Percentiles rank a stretch among this genome's conserved stretches.
Conservation (phyloP, 2,797 vertebrate species). For the Eulemur albifrons region DNA sequence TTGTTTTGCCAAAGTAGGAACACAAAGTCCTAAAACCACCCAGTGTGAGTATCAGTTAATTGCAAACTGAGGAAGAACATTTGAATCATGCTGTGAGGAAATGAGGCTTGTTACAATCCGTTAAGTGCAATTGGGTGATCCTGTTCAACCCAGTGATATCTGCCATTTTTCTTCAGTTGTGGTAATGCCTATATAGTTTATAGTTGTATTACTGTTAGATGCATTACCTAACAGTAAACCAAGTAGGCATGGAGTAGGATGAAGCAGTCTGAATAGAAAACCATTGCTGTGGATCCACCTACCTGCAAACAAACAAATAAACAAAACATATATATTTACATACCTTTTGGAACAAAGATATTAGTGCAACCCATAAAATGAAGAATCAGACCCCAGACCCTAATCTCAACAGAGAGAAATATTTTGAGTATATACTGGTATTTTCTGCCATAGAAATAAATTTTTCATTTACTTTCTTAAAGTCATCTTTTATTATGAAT, state of each 20-base stretch:
- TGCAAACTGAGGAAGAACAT: not conserved
- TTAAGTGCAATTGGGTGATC: not conserved
- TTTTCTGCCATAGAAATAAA: conserved; percentile 20
- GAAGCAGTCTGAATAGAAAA: not conserved
- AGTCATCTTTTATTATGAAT: conserved; percentile 9
- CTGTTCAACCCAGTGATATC: not conserved
- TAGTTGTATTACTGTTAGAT: not conserved
- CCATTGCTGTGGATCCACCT: not conserved
- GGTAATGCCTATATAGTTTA: not conserved
- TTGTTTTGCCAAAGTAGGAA: not conserved
- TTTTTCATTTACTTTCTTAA: conserved; percentile 28
- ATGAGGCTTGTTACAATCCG: not conserved
- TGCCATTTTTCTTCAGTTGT: conserved; percentile 16
- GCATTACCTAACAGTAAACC: not conserved
- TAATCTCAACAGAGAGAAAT: not conserved
- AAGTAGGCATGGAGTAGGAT: not conserved
- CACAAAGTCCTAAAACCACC: not conserved
- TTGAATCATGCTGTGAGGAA: not conserved
- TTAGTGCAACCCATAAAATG: not conserved
- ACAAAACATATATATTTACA: not conserved
- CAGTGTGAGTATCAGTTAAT: not conserved
- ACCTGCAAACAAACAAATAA: not conserved
- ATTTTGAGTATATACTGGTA: not conserved
- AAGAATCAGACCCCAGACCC: not conserved
- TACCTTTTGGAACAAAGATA: not conserved